phyloP scores from a whole-genome alignment of 2,888 invertebrate species.

The Bibio marci region DNA sequence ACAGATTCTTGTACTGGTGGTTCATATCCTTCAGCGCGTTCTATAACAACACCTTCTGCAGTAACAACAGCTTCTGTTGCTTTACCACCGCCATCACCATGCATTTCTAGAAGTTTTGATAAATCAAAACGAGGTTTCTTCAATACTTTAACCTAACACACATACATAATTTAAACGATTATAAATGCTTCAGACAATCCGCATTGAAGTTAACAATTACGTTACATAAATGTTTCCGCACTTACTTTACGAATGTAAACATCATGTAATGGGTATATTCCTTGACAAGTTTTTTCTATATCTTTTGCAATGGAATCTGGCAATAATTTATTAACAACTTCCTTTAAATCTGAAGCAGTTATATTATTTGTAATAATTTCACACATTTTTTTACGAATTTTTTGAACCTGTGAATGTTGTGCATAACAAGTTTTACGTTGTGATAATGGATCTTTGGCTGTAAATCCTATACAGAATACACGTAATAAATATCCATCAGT shows the following conservation, averaged over 20 bases:
- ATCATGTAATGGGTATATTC: slow-evolving; percentile 94
- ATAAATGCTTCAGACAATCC: too few species aligned
- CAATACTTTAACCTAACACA: slow-evolving; percentile 89
- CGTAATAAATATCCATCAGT: slow-evolving; percentile 92
- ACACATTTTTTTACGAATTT: slow-evolving; percentile 95
- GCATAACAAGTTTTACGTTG: slow-evolving; percentile 97
- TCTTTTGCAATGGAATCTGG: slow-evolving; percentile 99
- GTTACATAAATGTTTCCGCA: too few species aligned
- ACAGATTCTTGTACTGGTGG: slow-evolving; percentile 95
- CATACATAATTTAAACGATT: too few species aligned
- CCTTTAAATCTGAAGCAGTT: slow-evolving; percentile 76
- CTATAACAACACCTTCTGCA: slow-evolving; percentile 65
- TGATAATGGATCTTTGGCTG: slow-evolving; percentile 86
- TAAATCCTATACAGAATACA: slow-evolving; percentile 98
- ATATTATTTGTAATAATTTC: slow-evolving; percentile 91
- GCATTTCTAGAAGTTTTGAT: slow-evolving; percentile 86
- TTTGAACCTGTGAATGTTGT: slow-evolving; percentile 90
- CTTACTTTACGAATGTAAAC: slow-evolving; percentile 91
- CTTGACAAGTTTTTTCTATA: slow-evolving; percentile 93
- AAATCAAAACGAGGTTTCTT: slow-evolving; percentile 97
- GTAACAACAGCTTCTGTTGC: slow-evolving; percentile 49
- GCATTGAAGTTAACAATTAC: too few species aligned
- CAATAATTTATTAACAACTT: slow-evolving; percentile 89
- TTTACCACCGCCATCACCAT: slow-evolving; percentile 70
- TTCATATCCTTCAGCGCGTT: slow-evolving; percentile 91